Evolutionary conservation across 35 echinoderm and acorn worm genomes (phyloP).

Genomic region (Ophioderma brevispina): DNA sequence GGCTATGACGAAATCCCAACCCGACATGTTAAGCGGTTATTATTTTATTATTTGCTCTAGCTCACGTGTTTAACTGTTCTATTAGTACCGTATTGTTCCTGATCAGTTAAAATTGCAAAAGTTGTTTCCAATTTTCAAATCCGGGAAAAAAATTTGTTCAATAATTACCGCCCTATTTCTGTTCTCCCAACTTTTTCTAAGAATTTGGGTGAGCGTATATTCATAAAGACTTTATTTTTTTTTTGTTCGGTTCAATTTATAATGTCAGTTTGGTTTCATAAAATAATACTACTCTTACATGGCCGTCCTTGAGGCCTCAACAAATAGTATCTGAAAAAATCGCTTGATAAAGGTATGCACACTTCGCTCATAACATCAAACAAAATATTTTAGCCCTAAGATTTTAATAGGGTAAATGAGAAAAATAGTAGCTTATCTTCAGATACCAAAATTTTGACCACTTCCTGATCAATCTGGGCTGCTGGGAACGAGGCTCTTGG

Average conservation of each 20-base stretch:
- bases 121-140: slow-evolving; percentile 46
- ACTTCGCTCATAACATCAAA: too few relatives aligned
- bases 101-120: slow-evolving; percentile 35
- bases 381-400: too few relatives aligned
- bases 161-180: neutral
- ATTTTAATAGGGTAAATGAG: too few relatives aligned
- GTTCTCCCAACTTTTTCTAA: neutral
- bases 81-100: slow-evolving; percentile 45
- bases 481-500: too few relatives aligned
- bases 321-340: slow-evolving; percentile 15
- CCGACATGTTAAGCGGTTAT: slow-evolving; percentile 22
- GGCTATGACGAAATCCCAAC: slow-evolving; percentile 17
- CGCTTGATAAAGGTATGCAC: slow-evolving; percentile 6
- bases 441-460: too few relatives aligned
- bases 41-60: slow-evolving; percentile 12
- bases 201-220: neutral
- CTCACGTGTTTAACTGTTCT: slow-evolving; percentile 57
- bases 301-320: neutral
- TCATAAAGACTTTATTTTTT: neutral
- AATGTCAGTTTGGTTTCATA: slow-evolving; percentile 25
- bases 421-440: too few relatives aligned
- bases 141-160: neutral
- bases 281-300: neutral
- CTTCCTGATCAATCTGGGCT: too few relatives aligned
- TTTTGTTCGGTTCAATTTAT: neutral